Base-by-base conservation (phyloP, 2,888 invertebrate genomes). In the Trimorus sp. region DNA sequence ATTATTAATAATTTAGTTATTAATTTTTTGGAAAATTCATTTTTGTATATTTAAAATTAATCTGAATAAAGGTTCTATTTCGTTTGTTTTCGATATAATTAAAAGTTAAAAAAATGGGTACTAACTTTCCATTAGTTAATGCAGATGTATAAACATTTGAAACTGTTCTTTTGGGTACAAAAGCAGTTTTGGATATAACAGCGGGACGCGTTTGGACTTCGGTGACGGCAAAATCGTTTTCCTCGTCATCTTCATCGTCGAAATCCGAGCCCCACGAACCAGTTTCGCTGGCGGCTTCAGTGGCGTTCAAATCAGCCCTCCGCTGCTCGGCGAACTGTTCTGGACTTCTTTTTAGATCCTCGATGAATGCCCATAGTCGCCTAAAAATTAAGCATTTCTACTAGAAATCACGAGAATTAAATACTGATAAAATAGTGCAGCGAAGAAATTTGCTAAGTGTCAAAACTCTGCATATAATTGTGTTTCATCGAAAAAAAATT, bases 181-280 rank as follows among this genome's bases (percentile, higher is more conserved):
- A 26, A 26, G 26, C 26, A 26, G 1, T 26, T 26, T 4, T 26
- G 26, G 45, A 4, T 11, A 45, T 45, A 26, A 73, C 49, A 6
- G 38, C 62, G 0, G 48, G 37, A 45, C 65, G 48, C 56, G 60
- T 70, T 73, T 79, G 42, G 42, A 45, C 65, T 63, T 73, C 45
- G n/a, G 74, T 56, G 12, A 40, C 14, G 56, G 14, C 45, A 11
- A 45, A 68, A 56, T 45, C 63, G 15, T 56, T 42, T n/a, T 80
- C 77, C 12, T 77, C 75, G 26, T 26, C 1, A 14, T 84, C 84
- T 49, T 90, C 89, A 16, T 88, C 88, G 66, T 91, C 90, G 68
- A 91, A 92, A 42, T 92, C 92, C 6, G 91, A 90, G n/a, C 87
- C 91, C 92, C 92, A 92, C 6, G 89, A 89, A 58, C 86, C 88